Evolutionary conservation across 2,888 invertebrate genomes (phyloP).

Genomic region (Hypomecis atomaria): DNA sequence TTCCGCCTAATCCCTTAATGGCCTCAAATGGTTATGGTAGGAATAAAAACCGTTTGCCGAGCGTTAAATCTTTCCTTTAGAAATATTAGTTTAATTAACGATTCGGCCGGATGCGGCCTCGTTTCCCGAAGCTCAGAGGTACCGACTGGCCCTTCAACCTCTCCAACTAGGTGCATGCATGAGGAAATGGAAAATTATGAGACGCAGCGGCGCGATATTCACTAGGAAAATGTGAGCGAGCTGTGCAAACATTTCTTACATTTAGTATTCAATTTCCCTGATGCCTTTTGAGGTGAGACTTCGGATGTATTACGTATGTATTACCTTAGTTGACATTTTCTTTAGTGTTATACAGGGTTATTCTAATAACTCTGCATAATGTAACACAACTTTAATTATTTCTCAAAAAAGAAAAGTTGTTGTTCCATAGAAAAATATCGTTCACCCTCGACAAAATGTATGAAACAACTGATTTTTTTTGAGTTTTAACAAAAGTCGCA

Average conservation of each 20-base stretch:
- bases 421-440: no score
- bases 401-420: no score
- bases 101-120: slow-evolving; percentile 27
- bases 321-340: no score
- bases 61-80: slow-evolving; percentile 33
- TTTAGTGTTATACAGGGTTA: no score
- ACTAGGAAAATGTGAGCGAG: slow-evolving; percentile 3
- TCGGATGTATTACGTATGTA: no score
- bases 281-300: no score
- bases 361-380: no score
- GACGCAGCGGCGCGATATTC: slow-evolving; percentile 12
- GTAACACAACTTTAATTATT: no score
- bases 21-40: slow-evolving; percentile 1
- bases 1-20: slow-evolving; percentile 19
- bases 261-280: background rate
- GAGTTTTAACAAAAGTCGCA: no score
- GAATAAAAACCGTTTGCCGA: slow-evolving; percentile 14
- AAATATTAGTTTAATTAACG: slow-evolving; percentile 36
- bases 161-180: slow-evolving; percentile 20
- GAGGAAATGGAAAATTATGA: slow-evolving; percentile 22
- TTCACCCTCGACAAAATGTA: no score
- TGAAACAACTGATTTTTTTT: no score
- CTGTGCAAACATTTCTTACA: background rate
- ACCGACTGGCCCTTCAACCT: slow-evolving; percentile 17
- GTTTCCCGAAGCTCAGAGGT: slow-evolving; percentile 24